A percentile compares a stretch with the other conserved stretches of the same genome.
These are phyloP conservation scores for Penaeus vannamei DNA, from an alignment of 1,140 invertebrate genomes.

Conservation along the genomic window DNA sequence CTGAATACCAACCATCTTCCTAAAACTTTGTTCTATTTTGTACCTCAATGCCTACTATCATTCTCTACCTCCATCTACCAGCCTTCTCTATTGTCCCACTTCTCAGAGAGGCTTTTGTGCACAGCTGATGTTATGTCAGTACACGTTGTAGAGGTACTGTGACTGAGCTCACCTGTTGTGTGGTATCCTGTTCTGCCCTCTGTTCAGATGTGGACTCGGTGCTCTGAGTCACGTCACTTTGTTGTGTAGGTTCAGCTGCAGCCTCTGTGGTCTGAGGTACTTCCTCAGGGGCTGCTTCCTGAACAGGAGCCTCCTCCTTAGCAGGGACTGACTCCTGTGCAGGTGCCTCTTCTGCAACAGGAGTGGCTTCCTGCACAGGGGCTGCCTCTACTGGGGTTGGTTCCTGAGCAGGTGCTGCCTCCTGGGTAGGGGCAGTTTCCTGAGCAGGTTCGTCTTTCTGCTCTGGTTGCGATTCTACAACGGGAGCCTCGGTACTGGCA, in stretches of 20 bases:
- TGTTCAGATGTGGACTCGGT: slow-evolving; percentile 55
- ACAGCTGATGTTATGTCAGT: no score
- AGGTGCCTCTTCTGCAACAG: slow-evolving; percentile 23
- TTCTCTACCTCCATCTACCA: no score
- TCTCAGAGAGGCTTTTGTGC: no score
- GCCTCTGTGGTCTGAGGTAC: slow-evolving; percentile 46
- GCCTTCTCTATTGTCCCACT: no score
- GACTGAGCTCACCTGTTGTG: slow-evolving; percentile 53
- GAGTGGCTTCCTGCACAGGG: slow-evolving; percentile 42
- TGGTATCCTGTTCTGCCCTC: slow-evolving; percentile 55
- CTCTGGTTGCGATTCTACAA: slow-evolving; percentile 54
- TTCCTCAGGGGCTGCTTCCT: slow-evolving; percentile 38
- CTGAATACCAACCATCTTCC: no score
- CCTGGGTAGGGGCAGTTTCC: slow-evolving; percentile 36
- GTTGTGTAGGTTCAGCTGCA: slow-evolving; percentile 49
- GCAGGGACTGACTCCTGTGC: slow-evolving; percentile 37
- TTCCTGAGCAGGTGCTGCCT: slow-evolving; percentile 20
- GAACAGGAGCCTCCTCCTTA: slow-evolving; percentile 36
- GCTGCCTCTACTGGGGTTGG: slow-evolving; percentile 12
- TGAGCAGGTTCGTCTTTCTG: slow-evolving; percentile 27
- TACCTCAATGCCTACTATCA: no score
- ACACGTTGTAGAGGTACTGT: background rate
- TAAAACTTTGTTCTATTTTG: no score
- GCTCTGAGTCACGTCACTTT: slow-evolving; percentile 38
- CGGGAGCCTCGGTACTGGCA: slow-evolving; percentile 53